phyloP scores from a whole-genome alignment of 2,797 vertebrate species.

The Chloroceryle amazona region DNA sequence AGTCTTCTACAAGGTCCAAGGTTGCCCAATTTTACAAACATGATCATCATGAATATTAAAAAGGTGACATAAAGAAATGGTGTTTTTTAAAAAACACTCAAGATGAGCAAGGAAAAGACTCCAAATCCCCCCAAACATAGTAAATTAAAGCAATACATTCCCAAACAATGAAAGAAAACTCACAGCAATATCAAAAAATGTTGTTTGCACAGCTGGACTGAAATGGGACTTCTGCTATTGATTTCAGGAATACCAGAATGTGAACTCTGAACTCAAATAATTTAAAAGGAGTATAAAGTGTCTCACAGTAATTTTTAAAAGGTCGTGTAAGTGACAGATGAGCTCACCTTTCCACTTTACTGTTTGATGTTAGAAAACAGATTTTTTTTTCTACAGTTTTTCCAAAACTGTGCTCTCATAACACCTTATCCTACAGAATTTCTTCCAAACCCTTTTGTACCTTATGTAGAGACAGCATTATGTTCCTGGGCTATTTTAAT shows the following conservation, averaged over 20 bases:
- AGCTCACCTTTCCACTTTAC: constrained; percentile 12
- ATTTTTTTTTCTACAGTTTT: background rate
- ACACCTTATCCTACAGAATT: background rate
- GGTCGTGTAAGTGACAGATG: constrained; percentile 22
- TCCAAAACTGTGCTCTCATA: background rate
- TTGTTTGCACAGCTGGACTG: constrained; percentile 17
- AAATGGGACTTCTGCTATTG: constrained; percentile 24
- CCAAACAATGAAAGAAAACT: background rate
- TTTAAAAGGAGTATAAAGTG: constrained; percentile 46
- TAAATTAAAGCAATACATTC: constrained; percentile 40
- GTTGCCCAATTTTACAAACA: background rate
- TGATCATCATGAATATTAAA: background rate
- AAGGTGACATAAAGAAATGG: background rate
- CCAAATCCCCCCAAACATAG: background rate
- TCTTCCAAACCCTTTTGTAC: background rate
- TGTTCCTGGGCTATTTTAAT: background rate
- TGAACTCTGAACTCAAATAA: constrained; percentile 51
- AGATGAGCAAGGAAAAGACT: background rate
- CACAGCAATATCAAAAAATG: background rate
- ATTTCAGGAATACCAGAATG: constrained; percentile 37
- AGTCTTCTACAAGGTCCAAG: background rate
- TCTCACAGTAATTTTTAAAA: constrained; percentile 49
- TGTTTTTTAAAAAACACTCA: background rate
- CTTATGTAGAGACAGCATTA: background rate
- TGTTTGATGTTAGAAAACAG: background rate